Base-by-base conservation (phyloP, 2,113 vertebrate species). In the Rhabdomys dilectus region DNA sequence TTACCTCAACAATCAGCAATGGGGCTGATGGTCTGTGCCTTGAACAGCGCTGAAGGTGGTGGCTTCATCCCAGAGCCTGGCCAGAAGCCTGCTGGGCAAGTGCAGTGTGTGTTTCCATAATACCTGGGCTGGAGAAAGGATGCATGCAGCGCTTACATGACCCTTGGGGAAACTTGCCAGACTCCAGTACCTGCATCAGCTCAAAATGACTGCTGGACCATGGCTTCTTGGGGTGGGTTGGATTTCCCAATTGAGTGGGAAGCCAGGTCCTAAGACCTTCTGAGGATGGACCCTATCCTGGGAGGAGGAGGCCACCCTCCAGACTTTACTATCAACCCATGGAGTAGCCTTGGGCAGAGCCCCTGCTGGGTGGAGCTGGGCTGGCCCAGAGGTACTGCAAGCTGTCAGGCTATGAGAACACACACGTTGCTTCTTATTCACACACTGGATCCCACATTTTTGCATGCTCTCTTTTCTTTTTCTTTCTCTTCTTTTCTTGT, bases 391-490 rank as follows among this genome's bases (percentile, higher is more conserved):
- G 75, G 5, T 0, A 0, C 31, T 3, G 11, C 1, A 24, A 36
- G 77, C 89, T 85, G 77, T 51, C 68, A 17, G 93, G 96, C 90
- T 68, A 3, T 3, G 48, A 93, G 94, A 80, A 62, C 1, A 8
- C 96, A 81, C 78, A 1, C 51, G 22, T 95, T 81, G 42, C 97
- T 73, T 96, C 39, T 81, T 96, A 95, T 96, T 97, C 94, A 48
- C 94, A 94, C 16, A 89, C 70, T 4, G 56, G 97, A 95, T 89
- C 80, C 85, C 92, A 81, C 94, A 87, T 89, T 62, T 80, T 86
- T 76, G 95, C 98, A 98, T 98, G 86, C 16, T 0, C 92, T 70
- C 39, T 66, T 34, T 98, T 88, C 29, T n/a, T 72, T 70, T 91
- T 72, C 51, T 29, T 87, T 96, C 95, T 88, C 88, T 1, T 97